A percentile compares a stretch with the other conserved stretches of the same genome.
Evolutionary conservation across 2,888 invertebrate species (phyloP).

Genomic region (Hemithea aestivaria): DNA sequence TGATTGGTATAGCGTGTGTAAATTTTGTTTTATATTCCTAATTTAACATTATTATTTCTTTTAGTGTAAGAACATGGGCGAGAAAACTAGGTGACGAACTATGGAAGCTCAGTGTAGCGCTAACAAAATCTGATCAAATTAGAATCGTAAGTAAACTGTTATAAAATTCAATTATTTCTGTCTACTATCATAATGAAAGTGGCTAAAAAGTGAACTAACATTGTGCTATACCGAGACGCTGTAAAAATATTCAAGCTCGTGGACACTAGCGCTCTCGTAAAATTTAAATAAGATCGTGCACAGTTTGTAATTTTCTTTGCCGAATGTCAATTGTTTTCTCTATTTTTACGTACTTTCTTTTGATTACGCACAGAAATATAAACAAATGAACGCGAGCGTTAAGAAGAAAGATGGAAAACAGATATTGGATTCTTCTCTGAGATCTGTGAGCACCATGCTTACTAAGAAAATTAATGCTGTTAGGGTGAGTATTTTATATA

Average conservation of each 20-base stretch:
- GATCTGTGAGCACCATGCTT: slow-evolving; percentile 91
- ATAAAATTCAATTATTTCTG: too few relatives aligned
- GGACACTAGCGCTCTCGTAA: too few relatives aligned
- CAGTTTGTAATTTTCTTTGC: too few relatives aligned
- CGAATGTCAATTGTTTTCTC: too few relatives aligned
- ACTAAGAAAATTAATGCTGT: slow-evolving; percentile 94
- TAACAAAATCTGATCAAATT: slow-evolving; percentile 88
- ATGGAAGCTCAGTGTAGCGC: slow-evolving; percentile 86
- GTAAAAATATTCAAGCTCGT: too few relatives aligned
- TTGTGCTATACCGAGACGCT: too few relatives aligned
- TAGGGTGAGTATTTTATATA: slow-evolving; percentile 67
- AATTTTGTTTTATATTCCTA: too few relatives aligned
- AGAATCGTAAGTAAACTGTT: slow-evolving; percentile 80
- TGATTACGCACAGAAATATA: slow-evolving; percentile 84
- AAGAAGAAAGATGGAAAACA: slow-evolving; percentile 88
- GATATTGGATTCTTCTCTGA: slow-evolving; percentile 88
- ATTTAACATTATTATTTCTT: slow-evolving; percentile 11
- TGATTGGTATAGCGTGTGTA: too few relatives aligned
- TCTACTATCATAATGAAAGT: too few relatives aligned
- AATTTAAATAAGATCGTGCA: too few relatives aligned
- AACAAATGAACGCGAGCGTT: slow-evolving; percentile 87
- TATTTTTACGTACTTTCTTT: too few relatives aligned
- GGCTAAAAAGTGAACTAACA: too few relatives aligned
- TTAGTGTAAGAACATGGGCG: slow-evolving; percentile 90
- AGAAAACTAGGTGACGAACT: slow-evolving; percentile 87